These are phyloP conservation scores for Spheniscus humboldti DNA, from an alignment of 2,797 vertebrate genomes.

Conservation along the genomic window DNA sequence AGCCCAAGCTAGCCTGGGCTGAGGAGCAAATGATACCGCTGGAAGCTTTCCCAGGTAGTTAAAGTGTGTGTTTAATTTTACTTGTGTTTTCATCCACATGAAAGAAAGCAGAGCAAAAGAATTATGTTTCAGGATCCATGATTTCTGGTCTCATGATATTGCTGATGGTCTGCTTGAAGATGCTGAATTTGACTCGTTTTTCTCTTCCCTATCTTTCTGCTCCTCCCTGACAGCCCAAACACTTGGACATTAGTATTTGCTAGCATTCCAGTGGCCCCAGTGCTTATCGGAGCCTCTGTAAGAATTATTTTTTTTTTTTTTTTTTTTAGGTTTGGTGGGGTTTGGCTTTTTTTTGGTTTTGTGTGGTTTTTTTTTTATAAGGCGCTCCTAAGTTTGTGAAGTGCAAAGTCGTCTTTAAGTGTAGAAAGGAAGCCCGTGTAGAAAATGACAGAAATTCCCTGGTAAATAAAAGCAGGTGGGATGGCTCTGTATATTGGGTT, in stretches of 20 bases:
- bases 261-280: neutral
- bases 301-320: too few species aligned
- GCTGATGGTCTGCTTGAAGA: neutral
- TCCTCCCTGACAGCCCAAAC: neutral
- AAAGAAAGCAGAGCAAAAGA: neutral
- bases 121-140: accelerated
- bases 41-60: slow-evolving; percentile 45
- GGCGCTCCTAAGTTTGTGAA: neutral
- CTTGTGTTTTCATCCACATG: accelerated
- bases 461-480: neutral
- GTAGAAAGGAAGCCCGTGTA: neutral
- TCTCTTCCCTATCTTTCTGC: neutral
- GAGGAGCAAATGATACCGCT: neutral
- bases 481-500: neutral
- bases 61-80: neutral
- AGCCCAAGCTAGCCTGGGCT: slow-evolving; percentile 23
- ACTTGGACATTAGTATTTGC: neutral
- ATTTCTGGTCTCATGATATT: neutral
- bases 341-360: neutral
- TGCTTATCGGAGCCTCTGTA: neutral
- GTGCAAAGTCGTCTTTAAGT: neutral
- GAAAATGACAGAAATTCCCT: neutral
- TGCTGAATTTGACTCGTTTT: neutral
- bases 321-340: neutral
- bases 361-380: neutral